These are phyloP conservation scores for Bombylius major DNA, from an alignment of 2,888 invertebrate genomes.

Conservation along the genomic window DNA sequence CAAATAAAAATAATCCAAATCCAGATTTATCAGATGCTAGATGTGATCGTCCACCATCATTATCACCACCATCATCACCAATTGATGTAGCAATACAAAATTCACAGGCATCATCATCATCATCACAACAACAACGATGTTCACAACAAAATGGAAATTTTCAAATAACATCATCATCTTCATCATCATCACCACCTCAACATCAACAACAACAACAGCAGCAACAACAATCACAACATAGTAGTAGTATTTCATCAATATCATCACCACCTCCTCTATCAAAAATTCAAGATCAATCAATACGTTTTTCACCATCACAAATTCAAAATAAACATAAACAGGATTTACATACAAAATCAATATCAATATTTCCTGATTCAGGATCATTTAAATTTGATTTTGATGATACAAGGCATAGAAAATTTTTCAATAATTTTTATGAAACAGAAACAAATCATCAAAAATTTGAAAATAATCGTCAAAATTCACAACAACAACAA, in stretches of 20 bases:
- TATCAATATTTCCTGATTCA: background rate
- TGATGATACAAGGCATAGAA: constrained; percentile 10
- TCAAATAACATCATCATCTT: background rate
- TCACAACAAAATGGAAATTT: constrained; percentile 1
- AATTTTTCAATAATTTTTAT: constrained; percentile 18
- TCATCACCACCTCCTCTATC: constrained; percentile 1
- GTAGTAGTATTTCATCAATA: background rate
- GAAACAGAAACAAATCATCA: constrained; percentile 5
- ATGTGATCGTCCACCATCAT: constrained; percentile 58
- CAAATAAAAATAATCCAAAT: constrained; percentile 93
- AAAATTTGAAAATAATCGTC: no score
- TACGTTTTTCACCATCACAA: background rate
- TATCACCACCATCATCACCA: constrained; percentile 39
- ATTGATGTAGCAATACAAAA: constrained; percentile 23
- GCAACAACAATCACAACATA: constrained; percentile 1
- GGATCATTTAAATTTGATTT: constrained; percentile 12
- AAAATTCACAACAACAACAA: no score
- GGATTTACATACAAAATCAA: no score
- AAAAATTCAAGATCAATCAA: background rate
- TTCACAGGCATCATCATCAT: constrained; percentile 11
- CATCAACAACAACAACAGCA: constrained; percentile 1
- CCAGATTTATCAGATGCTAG: constrained; percentile 87
- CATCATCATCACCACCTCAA: background rate
- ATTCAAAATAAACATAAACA: background rate
- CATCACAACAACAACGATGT: background rate